A percentile compares a stretch with the other conserved stretches of the same genome.
phyloP scores from a whole-genome alignment of 2,113 vertebrate genomes.

The Andinoacara biseriatus region DNA sequence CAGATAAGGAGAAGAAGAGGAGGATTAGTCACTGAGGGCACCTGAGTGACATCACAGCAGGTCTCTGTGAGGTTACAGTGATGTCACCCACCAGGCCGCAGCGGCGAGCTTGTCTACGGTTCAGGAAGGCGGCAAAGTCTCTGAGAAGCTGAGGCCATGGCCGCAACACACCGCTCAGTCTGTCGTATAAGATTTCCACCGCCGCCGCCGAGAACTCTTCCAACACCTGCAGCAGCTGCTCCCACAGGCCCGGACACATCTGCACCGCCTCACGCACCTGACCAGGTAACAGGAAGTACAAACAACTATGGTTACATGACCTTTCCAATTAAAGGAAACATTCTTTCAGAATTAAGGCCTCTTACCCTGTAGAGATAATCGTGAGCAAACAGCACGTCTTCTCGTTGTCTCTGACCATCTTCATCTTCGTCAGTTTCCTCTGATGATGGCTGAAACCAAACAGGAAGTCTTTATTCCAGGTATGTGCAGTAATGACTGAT shows the following conservation, averaged over 20 bases:
- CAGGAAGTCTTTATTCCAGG: not conserved
- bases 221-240: slow-evolving; percentile 86
- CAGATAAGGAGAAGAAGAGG: not conserved
- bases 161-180: slow-evolving; percentile 76
- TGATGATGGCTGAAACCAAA: slow-evolving; percentile 71
- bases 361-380: slow-evolving; percentile 84
- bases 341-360: not conserved
- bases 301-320: not conserved
- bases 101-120: slow-evolving; percentile 84
- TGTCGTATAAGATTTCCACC: slow-evolving; percentile 79
- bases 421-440: slow-evolving; percentile 83
- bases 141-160: slow-evolving; percentile 89
- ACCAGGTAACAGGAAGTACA: not conserved
- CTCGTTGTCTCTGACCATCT: slow-evolving; percentile 82
- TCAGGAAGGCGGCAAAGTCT: slow-evolving; percentile 91
- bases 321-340: not conserved
- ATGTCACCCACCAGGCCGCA: slow-evolving; percentile 86
- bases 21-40: not conserved
- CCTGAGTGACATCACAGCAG: not conserved
- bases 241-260: slow-evolving; percentile 78
- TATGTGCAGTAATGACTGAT: not conserved
- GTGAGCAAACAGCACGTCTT: slow-evolving; percentile 90
- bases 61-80: not conserved
- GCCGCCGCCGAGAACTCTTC: slow-evolving; percentile 82
- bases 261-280: slow-evolving; percentile 87